Conservation (phyloP, 2,888 invertebrate species). For the Troilus luridus region DNA sequence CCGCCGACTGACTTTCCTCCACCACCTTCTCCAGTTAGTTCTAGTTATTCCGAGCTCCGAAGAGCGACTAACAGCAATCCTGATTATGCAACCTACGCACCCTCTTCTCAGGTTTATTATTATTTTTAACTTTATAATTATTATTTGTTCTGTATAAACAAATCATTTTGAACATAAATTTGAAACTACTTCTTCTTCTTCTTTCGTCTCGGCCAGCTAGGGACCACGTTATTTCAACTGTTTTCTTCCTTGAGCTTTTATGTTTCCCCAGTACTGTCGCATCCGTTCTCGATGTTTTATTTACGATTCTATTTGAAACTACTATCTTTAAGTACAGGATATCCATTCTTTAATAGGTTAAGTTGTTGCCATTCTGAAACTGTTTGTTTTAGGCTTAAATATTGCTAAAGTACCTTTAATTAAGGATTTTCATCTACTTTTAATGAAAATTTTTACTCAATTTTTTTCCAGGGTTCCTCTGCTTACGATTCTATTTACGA, state of each 20-base stretch:
- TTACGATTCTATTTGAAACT: too few relatives aligned
- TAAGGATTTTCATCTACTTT: not conserved
- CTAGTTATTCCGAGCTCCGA: conserved; percentile 89
- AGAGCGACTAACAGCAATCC: conserved; percentile 81
- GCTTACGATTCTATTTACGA: conserved; percentile 93
- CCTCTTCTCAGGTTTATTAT: conserved; percentile 78
- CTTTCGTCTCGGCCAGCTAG: too few relatives aligned
- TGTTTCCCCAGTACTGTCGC: too few relatives aligned
- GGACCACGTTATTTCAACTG: too few relatives aligned
- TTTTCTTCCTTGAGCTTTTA: too few relatives aligned
- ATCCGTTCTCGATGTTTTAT: too few relatives aligned
- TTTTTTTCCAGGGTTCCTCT: conserved; percentile 73
- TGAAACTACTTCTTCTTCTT: too few relatives aligned
- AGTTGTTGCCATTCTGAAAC: not conserved
- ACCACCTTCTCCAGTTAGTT: conserved; percentile 91
- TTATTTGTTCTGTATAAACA: too few relatives aligned
- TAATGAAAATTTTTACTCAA: not conserved
- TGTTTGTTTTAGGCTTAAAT: not conserved
- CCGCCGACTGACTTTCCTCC: conserved; percentile 81
- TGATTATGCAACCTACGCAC: conserved; percentile 76
- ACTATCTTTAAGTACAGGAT: not conserved
- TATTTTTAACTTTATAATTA: not conserved
- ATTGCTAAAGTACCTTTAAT: not conserved
- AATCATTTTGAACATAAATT: too few relatives aligned
- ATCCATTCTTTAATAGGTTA: not conserved